A percentile compares a stretch with the other conserved stretches of the same genome.
Evolutionary conservation across 1,140 invertebrate species (phyloP).

Genomic region (Drosophila miranda): DNA sequence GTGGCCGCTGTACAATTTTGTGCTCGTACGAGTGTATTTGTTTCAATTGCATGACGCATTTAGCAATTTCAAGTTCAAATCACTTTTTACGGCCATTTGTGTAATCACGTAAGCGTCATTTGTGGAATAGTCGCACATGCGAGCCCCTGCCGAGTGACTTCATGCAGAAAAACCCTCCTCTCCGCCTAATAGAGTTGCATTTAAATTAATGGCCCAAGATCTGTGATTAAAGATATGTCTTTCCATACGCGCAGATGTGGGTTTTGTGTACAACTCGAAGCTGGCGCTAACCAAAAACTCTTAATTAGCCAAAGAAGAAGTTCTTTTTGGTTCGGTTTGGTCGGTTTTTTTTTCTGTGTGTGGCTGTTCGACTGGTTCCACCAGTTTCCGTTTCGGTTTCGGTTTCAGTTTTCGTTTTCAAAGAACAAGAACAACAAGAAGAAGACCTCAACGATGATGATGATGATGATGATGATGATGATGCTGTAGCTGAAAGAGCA

Average conservation of each 20-base stretch:
- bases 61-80: conserved; percentile 70
- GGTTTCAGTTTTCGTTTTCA: conserved; percentile 60
- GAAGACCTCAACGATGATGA: conserved; percentile 19
- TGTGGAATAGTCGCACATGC: conserved; percentile 31
- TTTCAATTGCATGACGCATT: conserved; percentile 69
- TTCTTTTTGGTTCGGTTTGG: conserved; percentile 49
- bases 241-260: neutral
- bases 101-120: conserved; percentile 68
- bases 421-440: conserved; percentile 53
- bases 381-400: conserved; percentile 64
- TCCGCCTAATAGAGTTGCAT: conserved; percentile 38
- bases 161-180: conserved; percentile 8
- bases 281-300: conserved; percentile 50
- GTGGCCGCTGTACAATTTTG: conserved; percentile 6
- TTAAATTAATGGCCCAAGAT: conserved; percentile 33
- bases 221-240: neutral
- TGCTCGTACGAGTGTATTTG: conserved; percentile 8
- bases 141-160: conserved; percentile 14
- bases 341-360: conserved; percentile 2
- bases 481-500: conserved; percentile 27
- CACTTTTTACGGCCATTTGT: conserved; percentile 63
- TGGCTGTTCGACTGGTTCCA: conserved; percentile 67
- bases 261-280: neutral
- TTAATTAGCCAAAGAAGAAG: conserved; percentile 68
- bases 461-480: conserved; percentile 42